Percentiles rank a stretch among this genome's conserved stretches.
Evolutionary conservation across 2,797 vertebrate species (phyloP).

Genomic region (Myotis daubentonii): DNA sequence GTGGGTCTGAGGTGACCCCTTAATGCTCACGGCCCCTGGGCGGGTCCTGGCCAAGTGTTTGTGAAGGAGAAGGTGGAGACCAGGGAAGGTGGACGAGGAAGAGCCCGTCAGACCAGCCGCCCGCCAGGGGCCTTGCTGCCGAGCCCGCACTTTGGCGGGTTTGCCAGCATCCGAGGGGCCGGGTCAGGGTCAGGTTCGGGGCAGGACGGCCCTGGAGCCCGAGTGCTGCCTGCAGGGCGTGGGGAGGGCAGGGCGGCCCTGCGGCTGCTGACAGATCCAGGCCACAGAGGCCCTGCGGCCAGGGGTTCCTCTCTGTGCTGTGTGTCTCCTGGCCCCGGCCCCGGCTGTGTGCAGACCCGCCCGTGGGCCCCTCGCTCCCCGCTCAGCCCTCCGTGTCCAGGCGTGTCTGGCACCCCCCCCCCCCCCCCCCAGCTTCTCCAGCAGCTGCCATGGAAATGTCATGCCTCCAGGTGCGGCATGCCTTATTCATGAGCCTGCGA

Average conservation of each 20-base stretch:
- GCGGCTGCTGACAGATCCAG: background rate
- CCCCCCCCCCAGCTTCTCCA: constrained; percentile 54
- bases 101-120: no score
- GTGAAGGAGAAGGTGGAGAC: background rate
- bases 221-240: background rate
- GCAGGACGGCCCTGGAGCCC: background rate
- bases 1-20: background rate
- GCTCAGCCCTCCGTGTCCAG: constrained; percentile 53
- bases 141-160: background rate
- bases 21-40: background rate
- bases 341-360: background rate
- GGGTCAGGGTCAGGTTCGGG: accelerated
- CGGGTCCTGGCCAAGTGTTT: accelerated
- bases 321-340: background rate
- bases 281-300: background rate
- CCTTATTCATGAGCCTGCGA: constrained; percentile 88
- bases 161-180: background rate
- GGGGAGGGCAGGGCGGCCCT: no score
- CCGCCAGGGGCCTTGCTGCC: accelerated
- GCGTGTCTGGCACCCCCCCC: constrained; percentile 79
- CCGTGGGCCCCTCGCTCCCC: no score
- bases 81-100: background rate
- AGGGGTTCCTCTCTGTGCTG: background rate
- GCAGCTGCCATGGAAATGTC: constrained; percentile 86
- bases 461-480: constrained; percentile 86